These are phyloP conservation scores for Samia ricini DNA, from an alignment of 1,140 invertebrate species.

Conservation along the genomic window DNA sequence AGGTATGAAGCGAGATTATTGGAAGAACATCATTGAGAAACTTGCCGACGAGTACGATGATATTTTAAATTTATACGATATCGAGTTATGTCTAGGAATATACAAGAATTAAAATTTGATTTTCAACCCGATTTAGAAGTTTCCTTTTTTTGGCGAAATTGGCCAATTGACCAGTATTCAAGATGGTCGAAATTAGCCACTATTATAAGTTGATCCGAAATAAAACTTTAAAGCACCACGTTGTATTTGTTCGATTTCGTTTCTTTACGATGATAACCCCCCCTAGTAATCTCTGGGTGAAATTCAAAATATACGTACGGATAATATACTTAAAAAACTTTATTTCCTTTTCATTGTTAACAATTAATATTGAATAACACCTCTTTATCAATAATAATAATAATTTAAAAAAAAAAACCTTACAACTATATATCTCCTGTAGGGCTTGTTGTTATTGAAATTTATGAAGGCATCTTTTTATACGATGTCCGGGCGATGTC, in stretches of 20 bases:
- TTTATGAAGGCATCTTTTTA: too few species aligned
- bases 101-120: conserved; percentile 40
- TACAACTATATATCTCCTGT: too few species aligned
- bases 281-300: not conserved
- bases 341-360: not conserved
- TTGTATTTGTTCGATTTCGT: too few species aligned
- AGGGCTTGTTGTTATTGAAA: too few species aligned
- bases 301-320: not conserved
- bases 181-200: too few species aligned
- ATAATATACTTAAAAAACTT: not conserved
- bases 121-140: too few species aligned
- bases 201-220: too few species aligned
- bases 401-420: not conserved
- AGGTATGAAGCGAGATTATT: conserved; percentile 24
- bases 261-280: too few species aligned
- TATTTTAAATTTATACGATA: conserved; percentile 44
- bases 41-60: conserved; percentile 42
- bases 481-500: too few species aligned
- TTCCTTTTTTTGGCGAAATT: too few species aligned
- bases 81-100: conserved; percentile 41
- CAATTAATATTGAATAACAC: conserved; percentile 1
- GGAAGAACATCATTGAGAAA: conserved; percentile 23
- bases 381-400: not conserved
- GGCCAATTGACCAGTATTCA: too few species aligned
- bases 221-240: too few species aligned